These are phyloP conservation scores for Protonibea diacanthus DNA, from an alignment of 2,797 vertebrate genomes.

Conservation along the genomic window DNA sequence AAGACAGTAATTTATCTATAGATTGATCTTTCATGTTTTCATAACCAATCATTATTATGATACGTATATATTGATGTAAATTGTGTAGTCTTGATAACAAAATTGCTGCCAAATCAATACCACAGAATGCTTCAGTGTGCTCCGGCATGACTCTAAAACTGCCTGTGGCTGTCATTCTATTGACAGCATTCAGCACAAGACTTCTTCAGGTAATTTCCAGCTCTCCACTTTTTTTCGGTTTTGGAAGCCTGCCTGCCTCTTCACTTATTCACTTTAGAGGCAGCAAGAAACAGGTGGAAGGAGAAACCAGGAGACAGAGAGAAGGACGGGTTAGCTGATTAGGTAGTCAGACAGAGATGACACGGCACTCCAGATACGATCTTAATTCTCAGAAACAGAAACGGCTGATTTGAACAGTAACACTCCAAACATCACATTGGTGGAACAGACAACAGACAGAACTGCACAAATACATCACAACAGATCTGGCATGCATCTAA, in stretches of 20 bases:
- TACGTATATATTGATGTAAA: background rate
- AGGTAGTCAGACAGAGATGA: constrained; percentile 32
- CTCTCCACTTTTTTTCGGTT: constrained; percentile 22
- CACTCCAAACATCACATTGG: constrained; percentile 36
- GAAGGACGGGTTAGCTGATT: constrained; percentile 28
- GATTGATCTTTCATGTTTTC: background rate
- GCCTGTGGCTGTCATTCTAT: constrained; percentile 22
- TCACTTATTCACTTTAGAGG: constrained; percentile 45
- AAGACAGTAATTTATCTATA: background rate
- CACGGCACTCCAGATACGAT: constrained; percentile 29
- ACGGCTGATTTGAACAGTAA: constrained; percentile 52
- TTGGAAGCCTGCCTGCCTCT: constrained; percentile 46
- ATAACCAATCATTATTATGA: constrained; percentile 1
- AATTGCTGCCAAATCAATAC: constrained; percentile 19
- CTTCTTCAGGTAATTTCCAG: constrained; percentile 21
- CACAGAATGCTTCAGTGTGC: background rate
- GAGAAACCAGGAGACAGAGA: constrained; percentile 32
- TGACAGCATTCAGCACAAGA: constrained; percentile 28
- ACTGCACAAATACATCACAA: constrained; percentile 35
- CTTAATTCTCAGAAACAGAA: constrained; percentile 49
- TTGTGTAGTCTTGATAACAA: background rate
- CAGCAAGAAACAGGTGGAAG: constrained; percentile 50
- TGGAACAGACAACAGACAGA: constrained; percentile 38
- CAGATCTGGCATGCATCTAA: constrained; percentile 24
- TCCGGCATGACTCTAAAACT: constrained; percentile 22